Evolutionary conservation across 2,113 vertebrate species (phyloP).

Genomic region (Poeciliopsis retropinna): DNA sequence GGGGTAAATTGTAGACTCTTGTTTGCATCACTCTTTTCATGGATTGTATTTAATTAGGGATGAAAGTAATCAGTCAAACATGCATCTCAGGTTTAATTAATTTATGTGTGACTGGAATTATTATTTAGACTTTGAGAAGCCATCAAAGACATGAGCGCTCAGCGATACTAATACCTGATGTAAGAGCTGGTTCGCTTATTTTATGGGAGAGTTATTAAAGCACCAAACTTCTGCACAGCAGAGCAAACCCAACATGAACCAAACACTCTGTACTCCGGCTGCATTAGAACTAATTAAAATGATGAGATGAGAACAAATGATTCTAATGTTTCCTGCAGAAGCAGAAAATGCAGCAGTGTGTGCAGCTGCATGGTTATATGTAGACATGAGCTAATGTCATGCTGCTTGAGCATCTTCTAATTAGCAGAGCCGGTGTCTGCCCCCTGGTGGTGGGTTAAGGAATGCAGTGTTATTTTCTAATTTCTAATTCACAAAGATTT

Average conservation of each 20-base stretch:
- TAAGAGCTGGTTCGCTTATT: slow-evolving; percentile 21
- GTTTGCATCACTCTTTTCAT: slow-evolving; percentile 38
- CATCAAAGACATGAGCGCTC: slow-evolving; percentile 37
- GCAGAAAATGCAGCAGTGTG: slow-evolving; percentile 4
- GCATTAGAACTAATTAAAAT: slow-evolving; percentile 8
- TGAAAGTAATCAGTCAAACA: slow-evolving; percentile 43
- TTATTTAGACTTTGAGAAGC: slow-evolving; percentile 40
- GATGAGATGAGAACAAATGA: slow-evolving; percentile 8
- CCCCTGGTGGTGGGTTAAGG: slow-evolving; percentile 63
- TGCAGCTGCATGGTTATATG: slow-evolving; percentile 13
- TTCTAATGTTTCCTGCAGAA: slow-evolving; percentile 11
- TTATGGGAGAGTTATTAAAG: background rate
- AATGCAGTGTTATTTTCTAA: background rate
- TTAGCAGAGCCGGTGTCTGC: slow-evolving; percentile 46
- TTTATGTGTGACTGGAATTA: slow-evolving; percentile 44
- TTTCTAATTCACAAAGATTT: background rate
- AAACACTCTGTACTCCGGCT: slow-evolving; percentile 4
- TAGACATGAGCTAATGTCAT: slow-evolving; percentile 23
- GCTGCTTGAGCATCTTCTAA: slow-evolving; percentile 12
- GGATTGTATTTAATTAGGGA: slow-evolving; percentile 46
- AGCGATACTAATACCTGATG: slow-evolving; percentile 14
- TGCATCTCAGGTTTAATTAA: slow-evolving; percentile 53
- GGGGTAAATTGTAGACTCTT: slow-evolving; percentile 30
- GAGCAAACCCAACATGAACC: slow-evolving; percentile 21
- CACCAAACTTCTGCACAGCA: slow-evolving; percentile 8